Evolutionary conservation across 2,888 invertebrate genomes (phyloP).

Genomic region (Aphrophora alni): DNA sequence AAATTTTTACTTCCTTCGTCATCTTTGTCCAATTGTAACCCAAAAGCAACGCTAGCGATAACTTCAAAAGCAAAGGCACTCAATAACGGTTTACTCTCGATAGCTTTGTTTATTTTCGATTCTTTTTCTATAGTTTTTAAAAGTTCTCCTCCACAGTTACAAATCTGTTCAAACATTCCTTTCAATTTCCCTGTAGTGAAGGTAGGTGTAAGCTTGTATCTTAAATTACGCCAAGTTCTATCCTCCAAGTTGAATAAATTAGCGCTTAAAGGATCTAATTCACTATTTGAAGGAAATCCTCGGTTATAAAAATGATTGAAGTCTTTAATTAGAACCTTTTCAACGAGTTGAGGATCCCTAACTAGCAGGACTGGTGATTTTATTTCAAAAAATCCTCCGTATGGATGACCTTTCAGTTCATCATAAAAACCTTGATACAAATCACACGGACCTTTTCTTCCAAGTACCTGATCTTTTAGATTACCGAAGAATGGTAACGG

Average conservation of each 20-base stretch:
- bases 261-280: constrained; percentile 44
- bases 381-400: constrained; percentile 27
- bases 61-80: constrained; percentile 42
- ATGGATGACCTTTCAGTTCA: constrained; percentile 11
- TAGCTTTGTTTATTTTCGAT: not conserved
- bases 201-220: no score
- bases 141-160: constrained; percentile 52
- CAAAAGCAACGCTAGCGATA: constrained; percentile 41
- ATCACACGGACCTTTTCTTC: not conserved
- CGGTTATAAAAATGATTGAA: constrained; percentile 45
- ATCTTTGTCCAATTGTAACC: no score
- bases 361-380: constrained; percentile 28
- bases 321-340: constrained; percentile 45
- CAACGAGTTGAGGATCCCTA: constrained; percentile 27
- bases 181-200: constrained; percentile 58
- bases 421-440: constrained; percentile 23
- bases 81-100: constrained; percentile 25
- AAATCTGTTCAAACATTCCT: constrained; percentile 54
- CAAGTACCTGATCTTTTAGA: constrained; percentile 50
- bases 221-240: constrained; percentile 55
- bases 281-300: constrained; percentile 34
- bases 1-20: not conserved
- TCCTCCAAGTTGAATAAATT: constrained; percentile 50
- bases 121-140: constrained; percentile 41
- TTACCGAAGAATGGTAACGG: constrained; percentile 58